Percentiles rank a stretch among this genome's conserved stretches.
phyloP scores from a whole-genome alignment of 2,113 vertebrate genomes.

The Coreoperca whiteheadi region DNA sequence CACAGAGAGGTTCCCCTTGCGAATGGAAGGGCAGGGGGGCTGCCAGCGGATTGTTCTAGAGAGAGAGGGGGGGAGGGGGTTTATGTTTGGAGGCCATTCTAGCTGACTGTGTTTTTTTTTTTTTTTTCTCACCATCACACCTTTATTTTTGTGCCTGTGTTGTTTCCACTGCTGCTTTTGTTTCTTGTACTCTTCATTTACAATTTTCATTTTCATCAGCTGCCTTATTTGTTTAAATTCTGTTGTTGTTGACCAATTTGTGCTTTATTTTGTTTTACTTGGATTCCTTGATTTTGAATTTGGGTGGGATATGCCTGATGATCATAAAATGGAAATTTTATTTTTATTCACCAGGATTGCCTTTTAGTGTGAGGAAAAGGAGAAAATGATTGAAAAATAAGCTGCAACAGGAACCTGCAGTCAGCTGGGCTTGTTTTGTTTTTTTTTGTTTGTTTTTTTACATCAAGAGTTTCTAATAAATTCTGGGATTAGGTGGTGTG shows the following conservation, averaged over 20 bases:
- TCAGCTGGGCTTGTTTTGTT: not conserved
- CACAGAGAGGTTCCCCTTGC: slow-evolving; percentile 55
- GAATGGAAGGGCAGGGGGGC: slow-evolving; percentile 17
- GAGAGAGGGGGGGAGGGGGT: slow-evolving; percentile 24
- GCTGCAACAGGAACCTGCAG: slow-evolving; percentile 11
- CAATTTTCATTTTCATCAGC: slow-evolving; percentile 10
- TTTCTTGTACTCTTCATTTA: slow-evolving; percentile 24
- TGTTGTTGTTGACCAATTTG: slow-evolving; percentile 25
- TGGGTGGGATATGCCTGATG: slow-evolving; percentile 24
- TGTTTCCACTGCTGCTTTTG: slow-evolving; percentile 67
- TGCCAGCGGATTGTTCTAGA: slow-evolving; percentile 72
- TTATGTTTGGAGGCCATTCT: slow-evolving; percentile 65
- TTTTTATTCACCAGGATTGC: slow-evolving; percentile 79
- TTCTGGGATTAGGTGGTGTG: slow-evolving; percentile 22
- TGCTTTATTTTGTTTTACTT: slow-evolving; percentile 62
- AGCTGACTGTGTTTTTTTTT: slow-evolving; percentile 66
- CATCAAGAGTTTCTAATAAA: slow-evolving; percentile 27
- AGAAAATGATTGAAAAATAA: slow-evolving; percentile 17
- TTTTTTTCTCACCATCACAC: slow-evolving; percentile 53
- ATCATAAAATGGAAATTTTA: slow-evolving; percentile 23
- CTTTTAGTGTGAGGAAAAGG: slow-evolving; percentile 65
- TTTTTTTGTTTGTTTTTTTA: not conserved
- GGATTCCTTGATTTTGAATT: slow-evolving; percentile 40
- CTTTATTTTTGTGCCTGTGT: slow-evolving; percentile 73
- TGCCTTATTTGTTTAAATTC: slow-evolving; percentile 54